Evolutionary conservation across 2,888 invertebrate species (phyloP), one percentile per base, ranked within the genome.

Genomic region (Melanostoma mellinum): DNA sequence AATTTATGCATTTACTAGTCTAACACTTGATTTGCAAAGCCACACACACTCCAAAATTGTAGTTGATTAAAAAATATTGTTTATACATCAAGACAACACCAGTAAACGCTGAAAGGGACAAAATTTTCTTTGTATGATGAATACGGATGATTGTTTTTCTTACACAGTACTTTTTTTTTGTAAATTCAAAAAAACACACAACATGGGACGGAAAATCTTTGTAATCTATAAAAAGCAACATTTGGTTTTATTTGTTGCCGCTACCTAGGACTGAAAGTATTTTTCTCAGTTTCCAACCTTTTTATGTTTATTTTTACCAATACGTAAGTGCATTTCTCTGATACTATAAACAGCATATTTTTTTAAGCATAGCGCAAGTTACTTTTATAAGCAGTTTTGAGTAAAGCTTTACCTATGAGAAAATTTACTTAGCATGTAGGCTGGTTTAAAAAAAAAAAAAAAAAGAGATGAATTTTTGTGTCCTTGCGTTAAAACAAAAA

Each of bases 281-380:
- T 20, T 20, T 20, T 20, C 20, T 20, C 38, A 50, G 50, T 63
- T 32, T 48, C 50, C 58, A 50, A 50, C 38, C 38, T 63, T 63
- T 46, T 2, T 38, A 38, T 50, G 2, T 4, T 36, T 50, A 38
- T 50, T 46, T 38, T 50, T 50, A 48, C 30, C 30, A 20, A 48
- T 74, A 46, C 40, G 6, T 46, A 32, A 46, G 53, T 60, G 55
- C 58, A 75, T 53, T 63, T 61, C 10, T 40, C 46, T 36, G 32
- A 38, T 63, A 48, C 44, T 40, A 60, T 42, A 32, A 65, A 61
- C 42, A 48, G 60, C 46, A 55, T 35, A 9, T 50, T 52, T 67
- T 55, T 50, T 33, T 55, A 82, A 82, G 77, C 77, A 77, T 72
- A 61, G 81, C 72, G 55, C 50, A 68, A 55, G 53, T 68, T 20